These are phyloP conservation scores for Drosophila setifemur DNA, from an alignment of 1,140 invertebrate species.

Conservation along the genomic window DNA sequence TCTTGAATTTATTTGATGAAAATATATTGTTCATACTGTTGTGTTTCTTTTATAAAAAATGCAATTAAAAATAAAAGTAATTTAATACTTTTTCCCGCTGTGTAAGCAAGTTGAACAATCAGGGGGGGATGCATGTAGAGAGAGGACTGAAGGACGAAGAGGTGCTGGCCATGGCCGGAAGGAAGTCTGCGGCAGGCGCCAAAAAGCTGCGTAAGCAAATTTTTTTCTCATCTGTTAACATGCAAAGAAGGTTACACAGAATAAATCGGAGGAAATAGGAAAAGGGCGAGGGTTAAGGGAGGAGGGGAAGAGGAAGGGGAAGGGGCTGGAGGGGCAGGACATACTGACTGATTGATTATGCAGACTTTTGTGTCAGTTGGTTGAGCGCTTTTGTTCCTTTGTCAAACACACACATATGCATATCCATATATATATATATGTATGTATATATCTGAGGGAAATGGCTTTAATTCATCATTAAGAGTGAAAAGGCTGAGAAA, in stretches of 20 bases:
- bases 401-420: conserved; percentile 19
- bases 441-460: too few relatives aligned
- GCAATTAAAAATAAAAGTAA: background rate
- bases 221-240: conserved; percentile 40
- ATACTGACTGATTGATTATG: conserved; percentile 73
- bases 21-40: too few relatives aligned
- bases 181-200: conserved; percentile 60
- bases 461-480: conserved; percentile 76
- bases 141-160: background rate
- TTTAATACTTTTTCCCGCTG: background rate
- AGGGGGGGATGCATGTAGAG: conserved; percentile 2
- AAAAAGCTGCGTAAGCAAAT: conserved; percentile 71
- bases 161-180: conserved; percentile 38
- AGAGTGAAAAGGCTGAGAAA: background rate
- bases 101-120: conserved; percentile 19
- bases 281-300: background rate
- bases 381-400: conserved; percentile 59
- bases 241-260: conserved; percentile 38
- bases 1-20: too few relatives aligned
- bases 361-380: conserved; percentile 77
- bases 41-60: too few relatives aligned
- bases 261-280: background rate
- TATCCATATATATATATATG: too few relatives aligned
- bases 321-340: background rate
- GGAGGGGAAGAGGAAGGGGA: background rate